phyloP scores from a whole-genome alignment of 2,113 vertebrate genomes.

The Blennius ocellaris region DNA sequence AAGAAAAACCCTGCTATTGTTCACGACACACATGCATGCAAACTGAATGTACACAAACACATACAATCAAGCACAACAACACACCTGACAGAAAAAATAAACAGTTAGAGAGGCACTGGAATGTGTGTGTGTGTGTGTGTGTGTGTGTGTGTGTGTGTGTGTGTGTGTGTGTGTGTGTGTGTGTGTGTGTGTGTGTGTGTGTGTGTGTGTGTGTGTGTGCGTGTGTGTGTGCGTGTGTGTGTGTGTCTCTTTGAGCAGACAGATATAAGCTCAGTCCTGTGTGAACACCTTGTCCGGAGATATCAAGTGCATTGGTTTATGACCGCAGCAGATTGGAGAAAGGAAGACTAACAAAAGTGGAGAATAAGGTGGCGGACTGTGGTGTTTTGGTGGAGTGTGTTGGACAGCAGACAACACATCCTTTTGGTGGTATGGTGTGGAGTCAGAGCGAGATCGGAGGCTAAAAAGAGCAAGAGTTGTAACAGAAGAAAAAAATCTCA shows the following conservation, averaged over 20 bases:
- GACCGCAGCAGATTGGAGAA: slow-evolving; percentile 22
- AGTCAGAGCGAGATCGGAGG: slow-evolving; percentile 5
- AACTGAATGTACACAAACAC: background rate
- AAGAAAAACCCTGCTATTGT: slow-evolving; percentile 45
- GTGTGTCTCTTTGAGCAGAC: slow-evolving; percentile 1
- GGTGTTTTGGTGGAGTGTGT: background rate
- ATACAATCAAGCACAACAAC: slow-evolving; percentile 6
- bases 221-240: background rate
- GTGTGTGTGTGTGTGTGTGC: background rate
- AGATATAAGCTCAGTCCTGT: slow-evolving; percentile 39
- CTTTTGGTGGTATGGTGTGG: slow-evolving; percentile 5
- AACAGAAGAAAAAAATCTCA: background rate
- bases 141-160: background rate
- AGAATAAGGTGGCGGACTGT: slow-evolving; percentile 13
- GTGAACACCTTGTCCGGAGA: slow-evolving; percentile 43
- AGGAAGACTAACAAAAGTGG: slow-evolving; percentile 33
- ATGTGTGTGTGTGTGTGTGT: slow-evolving; percentile 1
- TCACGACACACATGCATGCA: slow-evolving; percentile 26
- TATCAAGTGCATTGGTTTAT: slow-evolving; percentile 27
- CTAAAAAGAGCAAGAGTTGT: background rate
- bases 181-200: background rate
- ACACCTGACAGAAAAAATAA: slow-evolving; percentile 24
- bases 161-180: background rate
- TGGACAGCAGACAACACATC: background rate
- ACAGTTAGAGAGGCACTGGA: slow-evolving; percentile 14